Evolutionary conservation across 2,888 invertebrate genomes (phyloP).

Genomic region (Tachina grossa): DNA sequence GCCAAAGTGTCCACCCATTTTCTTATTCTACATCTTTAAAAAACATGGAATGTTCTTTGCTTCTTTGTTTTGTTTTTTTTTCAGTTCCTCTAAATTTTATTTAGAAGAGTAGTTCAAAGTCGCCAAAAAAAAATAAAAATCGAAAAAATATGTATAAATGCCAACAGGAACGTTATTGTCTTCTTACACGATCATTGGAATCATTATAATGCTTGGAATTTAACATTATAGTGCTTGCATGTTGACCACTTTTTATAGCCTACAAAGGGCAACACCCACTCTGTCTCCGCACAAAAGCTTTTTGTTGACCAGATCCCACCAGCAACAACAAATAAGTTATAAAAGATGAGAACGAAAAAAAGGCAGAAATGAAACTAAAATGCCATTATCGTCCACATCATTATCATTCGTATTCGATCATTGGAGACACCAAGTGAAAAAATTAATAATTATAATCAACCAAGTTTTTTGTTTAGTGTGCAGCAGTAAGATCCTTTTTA

Average conservation of each 20-base stretch:
- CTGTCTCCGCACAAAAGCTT: conserved; percentile 71
- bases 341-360: conserved; percentile 21
- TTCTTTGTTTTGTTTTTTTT: conserved; percentile 19
- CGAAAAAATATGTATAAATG: conserved; percentile 11
- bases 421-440: conserved; percentile 69
- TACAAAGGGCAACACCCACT: conserved; percentile 80
- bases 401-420: conserved; percentile 72
- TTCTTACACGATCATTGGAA: conserved; percentile 61
- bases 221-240: conserved; percentile 73
- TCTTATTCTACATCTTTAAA: conserved; percentile 45
- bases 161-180: conserved; percentile 49
- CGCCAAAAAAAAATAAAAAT: conserved; percentile 59
- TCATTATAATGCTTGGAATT: conserved; percentile 63
- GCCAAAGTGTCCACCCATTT: conserved; percentile 71
- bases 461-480: conserved; percentile 1
- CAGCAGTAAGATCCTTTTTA: conserved; percentile 3
- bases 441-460: conserved; percentile 66
- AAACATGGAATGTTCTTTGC: conserved; percentile 38
- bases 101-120: conserved; percentile 64
- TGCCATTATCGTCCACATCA: conserved; percentile 70
- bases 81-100: conserved; percentile 10
- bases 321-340: conserved; percentile 46
- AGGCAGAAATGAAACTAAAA: conserved; percentile 60
- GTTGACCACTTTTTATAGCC: conserved; percentile 80
- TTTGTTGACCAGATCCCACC: conserved; percentile 50